These are phyloP conservation scores for Mustelus asterias DNA, from an alignment of 2,113 vertebrate species.

Conservation along the genomic window DNA sequence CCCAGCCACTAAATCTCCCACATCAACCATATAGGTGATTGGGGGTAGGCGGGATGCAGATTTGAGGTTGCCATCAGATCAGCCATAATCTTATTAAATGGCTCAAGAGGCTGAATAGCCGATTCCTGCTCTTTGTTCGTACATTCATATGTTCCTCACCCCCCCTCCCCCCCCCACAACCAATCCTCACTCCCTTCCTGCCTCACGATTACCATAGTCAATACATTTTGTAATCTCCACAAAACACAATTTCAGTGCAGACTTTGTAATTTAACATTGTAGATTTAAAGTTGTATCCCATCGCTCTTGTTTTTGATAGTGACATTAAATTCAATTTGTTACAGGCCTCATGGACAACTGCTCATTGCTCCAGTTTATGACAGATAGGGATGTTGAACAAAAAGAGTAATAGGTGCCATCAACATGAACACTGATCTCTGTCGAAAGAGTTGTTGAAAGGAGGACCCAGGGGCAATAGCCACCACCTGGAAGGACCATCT, in stretches of 20 bases:
- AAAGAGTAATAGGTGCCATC: neutral
- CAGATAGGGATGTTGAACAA: neutral
- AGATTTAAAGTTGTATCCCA: neutral
- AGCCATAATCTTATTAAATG: no score
- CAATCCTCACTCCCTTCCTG: neutral
- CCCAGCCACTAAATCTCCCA: neutral
- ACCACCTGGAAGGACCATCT: no score
- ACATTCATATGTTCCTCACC: no score
- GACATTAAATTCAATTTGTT: neutral
- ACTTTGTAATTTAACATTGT: neutral
- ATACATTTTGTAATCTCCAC: neutral
- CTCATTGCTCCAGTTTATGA: neutral
- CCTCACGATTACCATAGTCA: neutral
- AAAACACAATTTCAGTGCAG: neutral
- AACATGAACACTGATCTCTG: neutral
- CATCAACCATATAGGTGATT: no score
- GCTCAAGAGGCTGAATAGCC: no score
- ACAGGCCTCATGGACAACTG: neutral
- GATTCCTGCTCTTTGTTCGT: no score
- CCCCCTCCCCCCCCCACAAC: no score
- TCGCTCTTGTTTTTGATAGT: neutral
- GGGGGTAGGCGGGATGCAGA: no score
- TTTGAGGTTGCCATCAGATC: no score
- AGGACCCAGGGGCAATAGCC: no score
- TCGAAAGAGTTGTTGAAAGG: no score